Base-by-base conservation (phyloP, 2,797 vertebrate species). In the Numenius phaeopus region DNA sequence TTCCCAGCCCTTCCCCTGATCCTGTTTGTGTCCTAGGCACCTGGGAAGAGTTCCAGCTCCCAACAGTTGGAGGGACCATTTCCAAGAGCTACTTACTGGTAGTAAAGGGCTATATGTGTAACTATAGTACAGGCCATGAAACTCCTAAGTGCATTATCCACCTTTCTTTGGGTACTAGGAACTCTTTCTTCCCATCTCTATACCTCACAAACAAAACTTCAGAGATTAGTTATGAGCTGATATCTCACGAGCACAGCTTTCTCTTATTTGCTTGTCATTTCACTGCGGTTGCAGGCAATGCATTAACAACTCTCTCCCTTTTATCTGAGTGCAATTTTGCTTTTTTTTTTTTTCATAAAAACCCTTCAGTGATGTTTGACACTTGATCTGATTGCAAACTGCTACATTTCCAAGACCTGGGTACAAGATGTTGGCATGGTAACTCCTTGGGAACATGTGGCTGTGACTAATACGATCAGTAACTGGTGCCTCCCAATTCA, bases 381-480 rank as follows among this genome's bases (percentile, higher is more conserved):
- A 90, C 32, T 85, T 83, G 81, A 80, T 91, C 83, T 87, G 65
- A 85, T 54, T 81, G 69, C 69, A 86, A 86, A 66, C 58, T 1
- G 2, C 78, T 85, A 19, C 44, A 49, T 81, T 94, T 94, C 85
- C 89, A 94, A 96, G 67, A 69, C 12, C 44, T 44, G 61, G 24
- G 40, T 81, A 66, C 44, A 57, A 96, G 62, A 91, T 90, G 88
- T 90, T 92, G 70, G 87, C 24, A 32, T 59, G 66, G 87, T 80
- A 94, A 89, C 82, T 95, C 59, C 71, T 94, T 67, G 49, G 83
- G 65, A 96, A 92, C 66, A n/a, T n/a, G 46, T 75, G 89, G 66
- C 97, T 96, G 90, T 95, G 93, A 93, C 94, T 95, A 96, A 95
- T 90, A 73, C 7, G 44, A 89, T 93, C 67, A 57, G 80, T 62